phyloP scores from a whole-genome alignment of 2,113 vertebrate species.

The Semnornis frantzii region DNA sequence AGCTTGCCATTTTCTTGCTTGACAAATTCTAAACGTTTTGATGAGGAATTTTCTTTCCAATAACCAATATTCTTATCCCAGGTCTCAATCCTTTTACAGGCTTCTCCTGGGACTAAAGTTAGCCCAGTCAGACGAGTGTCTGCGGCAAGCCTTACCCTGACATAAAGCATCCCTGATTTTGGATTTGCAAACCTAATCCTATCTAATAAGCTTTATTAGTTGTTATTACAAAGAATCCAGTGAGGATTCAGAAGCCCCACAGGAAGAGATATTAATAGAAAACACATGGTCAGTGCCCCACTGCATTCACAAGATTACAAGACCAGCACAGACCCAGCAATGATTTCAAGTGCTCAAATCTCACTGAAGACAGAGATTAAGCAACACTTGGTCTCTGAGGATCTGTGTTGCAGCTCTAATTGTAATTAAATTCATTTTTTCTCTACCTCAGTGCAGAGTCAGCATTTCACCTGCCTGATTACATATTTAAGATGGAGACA shows the following conservation, averaged over 20 bases:
- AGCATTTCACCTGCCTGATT: not conserved
- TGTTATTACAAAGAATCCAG: not conserved
- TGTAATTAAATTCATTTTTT: not conserved
- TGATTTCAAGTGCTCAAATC: not conserved
- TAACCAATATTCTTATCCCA: not conserved
- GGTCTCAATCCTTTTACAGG: not conserved
- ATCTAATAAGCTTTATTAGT: not conserved
- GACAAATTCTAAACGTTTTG: not conserved
- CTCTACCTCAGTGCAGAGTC: not conserved
- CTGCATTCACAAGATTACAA: not conserved
- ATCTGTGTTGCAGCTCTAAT: rapidly evolving
- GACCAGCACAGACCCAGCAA: not conserved
- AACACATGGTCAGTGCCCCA: not conserved
- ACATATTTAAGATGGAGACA: not conserved
- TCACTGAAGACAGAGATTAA: not conserved
- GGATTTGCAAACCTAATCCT: not conserved
- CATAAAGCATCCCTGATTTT: not conserved
- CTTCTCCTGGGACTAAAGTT: not conserved
- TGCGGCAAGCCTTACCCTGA: not conserved
- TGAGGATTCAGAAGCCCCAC: not conserved
- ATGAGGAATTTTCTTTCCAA: not conserved
- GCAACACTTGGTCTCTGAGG: not conserved
- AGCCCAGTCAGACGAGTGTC: not conserved
- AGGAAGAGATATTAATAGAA: not conserved
- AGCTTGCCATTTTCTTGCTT: not conserved